Evolutionary conservation across 2,888 invertebrate genomes (phyloP), one percentile per base, ranked within the genome.

Genomic region (Lepidochrysops patricia): DNA sequence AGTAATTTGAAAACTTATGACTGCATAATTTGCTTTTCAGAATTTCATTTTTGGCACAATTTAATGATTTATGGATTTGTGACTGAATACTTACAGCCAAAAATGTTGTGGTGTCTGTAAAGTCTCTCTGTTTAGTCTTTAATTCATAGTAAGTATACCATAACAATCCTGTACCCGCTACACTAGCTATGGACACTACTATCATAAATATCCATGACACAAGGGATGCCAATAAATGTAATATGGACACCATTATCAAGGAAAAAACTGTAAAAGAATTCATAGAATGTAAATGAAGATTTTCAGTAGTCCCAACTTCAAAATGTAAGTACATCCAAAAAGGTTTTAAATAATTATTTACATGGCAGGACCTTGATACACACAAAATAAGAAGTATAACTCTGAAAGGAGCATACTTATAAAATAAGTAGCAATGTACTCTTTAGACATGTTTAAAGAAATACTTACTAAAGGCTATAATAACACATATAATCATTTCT

Each of bases 61-160:
- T n/a, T n/a, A n/a, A n/a, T n/a, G n/a, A n/a, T n/a, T n/a, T n/a
- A n/a, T n/a, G n/a, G n/a, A n/a, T n/a, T n/a, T n/a, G n/a, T n/a
- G n/a, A n/a, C 15, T 15, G 4, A 29, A 37, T 61, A 80, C 87
- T 81, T 73, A 88, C 87, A 67, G 80, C 68, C 61, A 88, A 76
- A 70, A 72, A 84, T 27, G 71, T 67, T 52, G 66, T 61, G 59
- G 73, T 71, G 37, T 78, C 80, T 9, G 76, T 64, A 66, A 85
- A 81, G 62, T 72, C 76, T 67, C 68, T 82, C 61, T 84, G 88
- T 65, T 92, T 91, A 62, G 90, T 90, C 69, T 92, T 93, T 35
- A 97, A 91, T 70, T 94, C 94, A 70, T 93, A 91, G 73, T 97
- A 98, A 0, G 96, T 96, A 89, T 95, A 96, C 98, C 98, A 98